Evolutionary conservation across 2,888 invertebrate species (phyloP).

Genomic region (Teinopalpus imperialis): DNA sequence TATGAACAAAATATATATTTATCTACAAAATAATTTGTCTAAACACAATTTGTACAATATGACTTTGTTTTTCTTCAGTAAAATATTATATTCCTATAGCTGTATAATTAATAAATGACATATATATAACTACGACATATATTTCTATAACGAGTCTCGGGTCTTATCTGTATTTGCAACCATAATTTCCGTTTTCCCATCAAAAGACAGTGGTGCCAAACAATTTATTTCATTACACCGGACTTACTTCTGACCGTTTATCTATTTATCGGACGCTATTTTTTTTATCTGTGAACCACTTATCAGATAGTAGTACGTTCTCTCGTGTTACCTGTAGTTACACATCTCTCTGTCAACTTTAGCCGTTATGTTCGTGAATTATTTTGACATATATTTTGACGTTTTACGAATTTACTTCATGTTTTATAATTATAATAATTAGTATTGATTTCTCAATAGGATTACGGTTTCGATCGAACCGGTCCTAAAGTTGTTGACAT

Average conservation of each 20-base stretch:
- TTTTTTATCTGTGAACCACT: constrained; percentile 24
- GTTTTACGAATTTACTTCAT: constrained; percentile 4
- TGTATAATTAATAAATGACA: too few species aligned
- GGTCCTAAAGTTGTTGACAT: constrained; percentile 66
- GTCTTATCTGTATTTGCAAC: constrained; percentile 37
- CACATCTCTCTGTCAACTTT: constrained; percentile 11
- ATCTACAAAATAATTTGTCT: too few species aligned
- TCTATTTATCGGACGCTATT: constrained; percentile 27
- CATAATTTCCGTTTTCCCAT: constrained; percentile 46
- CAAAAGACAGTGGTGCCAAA: constrained; percentile 37
- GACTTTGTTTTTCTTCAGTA: too few species aligned
- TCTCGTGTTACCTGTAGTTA: constrained; percentile 16
- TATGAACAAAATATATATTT: too few species aligned
- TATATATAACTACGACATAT: too few species aligned
- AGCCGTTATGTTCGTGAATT: constrained; percentile 30
- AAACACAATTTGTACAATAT: too few species aligned
- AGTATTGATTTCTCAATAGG: constrained; percentile 11
- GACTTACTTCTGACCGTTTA: constrained; percentile 13
- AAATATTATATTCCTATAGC: too few species aligned
- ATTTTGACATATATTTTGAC: constrained; percentile 24
- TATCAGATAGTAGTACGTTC: constrained; percentile 25
- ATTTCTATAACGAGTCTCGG: constrained; percentile 8
- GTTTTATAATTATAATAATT: constrained; percentile 5
- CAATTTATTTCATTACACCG: constrained; percentile 33
- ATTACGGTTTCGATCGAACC: constrained; percentile 46